Conservation (phyloP, 2,888 invertebrate species). For the Cephalotes varians region DNA sequence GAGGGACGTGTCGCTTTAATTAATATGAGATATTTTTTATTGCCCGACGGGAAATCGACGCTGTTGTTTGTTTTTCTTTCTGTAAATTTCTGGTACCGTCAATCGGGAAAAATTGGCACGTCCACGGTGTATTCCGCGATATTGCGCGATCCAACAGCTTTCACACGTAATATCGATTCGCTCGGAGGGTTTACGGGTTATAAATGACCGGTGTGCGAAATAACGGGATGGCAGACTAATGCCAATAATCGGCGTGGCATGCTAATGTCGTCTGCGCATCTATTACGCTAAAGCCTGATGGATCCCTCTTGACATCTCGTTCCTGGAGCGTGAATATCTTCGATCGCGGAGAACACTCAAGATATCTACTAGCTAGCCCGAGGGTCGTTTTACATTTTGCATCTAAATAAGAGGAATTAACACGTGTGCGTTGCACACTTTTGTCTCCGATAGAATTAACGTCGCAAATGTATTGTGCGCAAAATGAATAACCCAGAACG, state of each 20-base stretch:
- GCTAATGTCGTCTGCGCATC: slow-evolving; percentile 85
- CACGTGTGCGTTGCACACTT: not conserved
- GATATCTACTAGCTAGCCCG: slow-evolving; percentile 63
- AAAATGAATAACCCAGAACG: slow-evolving; percentile 21
- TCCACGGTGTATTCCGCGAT: slow-evolving; percentile 52
- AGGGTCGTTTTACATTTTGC: slow-evolving; percentile 68
- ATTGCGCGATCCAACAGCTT: slow-evolving; percentile 54
- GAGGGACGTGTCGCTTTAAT: slow-evolving; percentile 29
- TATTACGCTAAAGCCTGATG: slow-evolving; percentile 84
- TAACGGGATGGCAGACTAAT: slow-evolving; percentile 78
- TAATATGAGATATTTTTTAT: slow-evolving; percentile 43
- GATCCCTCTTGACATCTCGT: slow-evolving; percentile 83
- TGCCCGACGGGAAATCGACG: slow-evolving; percentile 18
- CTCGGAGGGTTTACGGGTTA: slow-evolving; percentile 68
- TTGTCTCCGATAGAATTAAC: not conserved
- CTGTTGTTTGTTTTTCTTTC: slow-evolving; percentile 10
- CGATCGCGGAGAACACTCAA: slow-evolving; percentile 70
- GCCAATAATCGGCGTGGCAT: slow-evolving; percentile 84
- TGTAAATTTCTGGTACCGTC: slow-evolving; percentile 49
- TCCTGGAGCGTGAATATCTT: slow-evolving; percentile 73
- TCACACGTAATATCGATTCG: slow-evolving; percentile 66
- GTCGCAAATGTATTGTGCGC: slow-evolving; percentile 31
- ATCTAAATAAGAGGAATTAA: slow-evolving; percentile 69
- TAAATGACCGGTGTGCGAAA: slow-evolving; percentile 74
- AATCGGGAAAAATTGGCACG: slow-evolving; percentile 55